Conservation (phyloP, 2,888 invertebrate genomes). For the Platypus cylindrus region DNA sequence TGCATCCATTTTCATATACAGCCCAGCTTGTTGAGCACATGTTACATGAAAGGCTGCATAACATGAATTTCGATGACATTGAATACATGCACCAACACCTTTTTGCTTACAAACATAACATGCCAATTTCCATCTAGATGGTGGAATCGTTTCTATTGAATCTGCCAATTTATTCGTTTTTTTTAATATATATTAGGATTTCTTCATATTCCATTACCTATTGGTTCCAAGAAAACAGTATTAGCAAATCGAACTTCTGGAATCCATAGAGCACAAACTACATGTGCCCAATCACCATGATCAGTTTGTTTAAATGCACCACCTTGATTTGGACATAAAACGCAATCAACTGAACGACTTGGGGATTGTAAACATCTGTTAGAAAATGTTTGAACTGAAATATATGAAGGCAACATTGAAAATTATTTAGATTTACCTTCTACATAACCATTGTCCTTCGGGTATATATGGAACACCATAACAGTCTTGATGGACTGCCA, state of each 20-base stretch:
- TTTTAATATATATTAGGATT: too few relatives aligned
- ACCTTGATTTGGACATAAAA: constrained; percentile 94
- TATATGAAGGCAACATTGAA: too few relatives aligned
- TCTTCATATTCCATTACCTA: constrained; percentile 41
- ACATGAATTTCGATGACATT: constrained; percentile 93
- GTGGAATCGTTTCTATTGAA: constrained; percentile 90
- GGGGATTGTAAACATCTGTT: constrained; percentile 92
- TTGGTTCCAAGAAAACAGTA: constrained; percentile 94
- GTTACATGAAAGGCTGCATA: constrained; percentile 98
- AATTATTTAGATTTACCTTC: constrained; percentile 32
- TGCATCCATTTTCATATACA: constrained; percentile 95
- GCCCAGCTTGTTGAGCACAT: constrained; percentile 90
- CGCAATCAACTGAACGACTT: constrained; percentile 89
- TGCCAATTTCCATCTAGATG: constrained; percentile 89
- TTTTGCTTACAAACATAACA: constrained; percentile 95
- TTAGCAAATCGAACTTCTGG: constrained; percentile 98
- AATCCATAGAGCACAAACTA: constrained; percentile 97
- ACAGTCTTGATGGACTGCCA: constrained; percentile 98
- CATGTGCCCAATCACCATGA: constrained; percentile 92
- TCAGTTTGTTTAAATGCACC: constrained; percentile 99
- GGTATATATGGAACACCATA: constrained; percentile 67
- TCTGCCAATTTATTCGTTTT: too few relatives aligned
- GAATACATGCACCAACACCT: constrained; percentile 91
- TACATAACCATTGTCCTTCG: constrained; percentile 85
- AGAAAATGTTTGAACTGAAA: too few relatives aligned